Evolutionary conservation across 2,888 invertebrate species (phyloP), one percentile per base, ranked within the genome.

Genomic region (Parapristionchus giblindavisi): DNA sequence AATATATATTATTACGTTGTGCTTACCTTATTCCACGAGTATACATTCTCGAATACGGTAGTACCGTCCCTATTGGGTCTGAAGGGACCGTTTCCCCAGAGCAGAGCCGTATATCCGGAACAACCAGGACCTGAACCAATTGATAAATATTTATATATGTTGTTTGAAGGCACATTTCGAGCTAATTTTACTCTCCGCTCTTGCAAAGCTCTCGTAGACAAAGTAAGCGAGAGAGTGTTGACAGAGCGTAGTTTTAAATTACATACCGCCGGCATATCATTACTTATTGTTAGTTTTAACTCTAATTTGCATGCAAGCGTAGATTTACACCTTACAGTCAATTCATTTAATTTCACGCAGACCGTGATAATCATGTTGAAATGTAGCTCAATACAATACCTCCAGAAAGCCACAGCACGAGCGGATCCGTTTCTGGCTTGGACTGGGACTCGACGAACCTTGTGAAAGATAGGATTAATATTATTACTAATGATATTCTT

Each of bases 331-430:
- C n/a, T n/a, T n/a, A 6, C n/a, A n/a, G 56, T 54, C 38, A 27
- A 2, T 2, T 27, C 24, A 8, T 3, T 1, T 29, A n/a, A n/a
- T 6, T 27, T 1, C 3, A 4, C 17, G 21, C n/a, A 27, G 43
- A 3, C 0, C n/a, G 3, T 36, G 3, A 61, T 27, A 8, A 27
- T 56, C 61, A n/a, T 14, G 24, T 61, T 36, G 21, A 38, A 61
- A 61, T 4, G 32, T 36, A 1, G 3, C 27, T 52, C 89, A 89
- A 54, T n/a, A 36, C 34, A 32, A 89, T 89, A 58, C 90, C 90
- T 36, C 90, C 90, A 81, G 89, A 90, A 78, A 90, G 79, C 90
- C 86, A 86, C 21, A 86, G 78, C 4, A 90, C 88, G 2, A 90
- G 77, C 21, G 90, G 90, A 66, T 89, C 90, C 24, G 79, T 85